Base-by-base conservation (phyloP, 1,140 invertebrate genomes). In the Batillaria attramentaria region DNA sequence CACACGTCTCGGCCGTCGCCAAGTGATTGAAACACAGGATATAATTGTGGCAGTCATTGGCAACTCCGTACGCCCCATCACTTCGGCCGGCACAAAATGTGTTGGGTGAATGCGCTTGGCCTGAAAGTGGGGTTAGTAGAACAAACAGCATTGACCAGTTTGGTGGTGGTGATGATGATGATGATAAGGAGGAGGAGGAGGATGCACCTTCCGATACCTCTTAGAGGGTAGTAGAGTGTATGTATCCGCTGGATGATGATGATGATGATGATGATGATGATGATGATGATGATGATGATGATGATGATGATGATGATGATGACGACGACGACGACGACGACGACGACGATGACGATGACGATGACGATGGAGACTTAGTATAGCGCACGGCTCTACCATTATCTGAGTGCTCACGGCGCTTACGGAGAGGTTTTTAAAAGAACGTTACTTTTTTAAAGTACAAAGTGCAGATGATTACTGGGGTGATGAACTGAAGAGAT, bases 11-110 rank as follows among this genome's bases (percentile, higher is more conserved):
- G 24, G 1, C 20, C 13, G 33, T 37, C 13, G 28, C 72, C 43
- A 18, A 6, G 3, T 35, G 24, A 0, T 10, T 31, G 13, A 20
- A 28, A 24, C 72, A 73, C 72, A 37, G 28, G 46, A 73, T 50
- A 50, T 73, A 73, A 13, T 60, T 46, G 50, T 37, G 35, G 50
- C 72, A 73, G 72, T 73, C 50, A 31, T 16, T 37, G 33, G 72
- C 46, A 33, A 57, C 18, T 5, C 72, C 31, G 72, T 57, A 73
- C 0, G 54, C 72, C 13, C 72, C 72, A 20, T 73, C 35, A 28
- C 18, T 39, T 33, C 43, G 46, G 8, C 72, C 50, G 18, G 20
- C 20, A 31, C 72, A 73, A 50, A 73, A 73, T 20, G 66, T 24
- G 66, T 41, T 41, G 66, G 66, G 35, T 6, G 66, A 41, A 28